Percentiles rank a stretch among this genome's conserved stretches.
Evolutionary conservation across 2,888 invertebrate genomes (phyloP).

Genomic region (Pedicia rivosa): DNA sequence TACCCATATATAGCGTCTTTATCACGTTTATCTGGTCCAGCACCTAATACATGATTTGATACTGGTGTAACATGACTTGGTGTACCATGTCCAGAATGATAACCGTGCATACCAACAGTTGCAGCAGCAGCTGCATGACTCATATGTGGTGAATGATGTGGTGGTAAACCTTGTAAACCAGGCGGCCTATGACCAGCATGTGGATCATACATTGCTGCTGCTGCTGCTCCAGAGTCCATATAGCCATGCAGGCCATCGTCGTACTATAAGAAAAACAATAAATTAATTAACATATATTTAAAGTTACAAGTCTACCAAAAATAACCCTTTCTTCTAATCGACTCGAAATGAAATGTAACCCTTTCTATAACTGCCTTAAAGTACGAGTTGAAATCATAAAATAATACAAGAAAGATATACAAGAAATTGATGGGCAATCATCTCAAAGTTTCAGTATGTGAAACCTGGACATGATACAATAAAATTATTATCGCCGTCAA

Average conservation of each 20-base stretch:
- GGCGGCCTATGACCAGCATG: constrained; percentile 48
- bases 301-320: too few species aligned
- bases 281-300: too few species aligned
- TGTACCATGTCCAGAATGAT: constrained; percentile 37
- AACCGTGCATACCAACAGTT: constrained; percentile 41
- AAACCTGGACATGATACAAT: too few species aligned
- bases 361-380: too few species aligned
- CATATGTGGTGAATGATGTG: constrained; percentile 69
- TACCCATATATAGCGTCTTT: constrained; percentile 98
- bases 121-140: constrained; percentile 50
- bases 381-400: too few species aligned
- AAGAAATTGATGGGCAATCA: too few species aligned
- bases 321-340: too few species aligned
- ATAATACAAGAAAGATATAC: too few species aligned
- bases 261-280: constrained; percentile 46
- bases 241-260: constrained; percentile 89
- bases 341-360: too few species aligned
- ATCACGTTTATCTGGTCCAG: constrained; percentile 85
- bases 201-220: constrained; percentile 56
- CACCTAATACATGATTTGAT: constrained; percentile 75
- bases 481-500: too few species aligned
- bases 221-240: constrained; percentile 54
- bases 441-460: too few species aligned
- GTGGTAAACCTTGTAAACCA: constrained; percentile 42
- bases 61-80: constrained; percentile 69